Conservation (phyloP, 2,888 invertebrate genomes). For the Uropetala carovei region DNA sequence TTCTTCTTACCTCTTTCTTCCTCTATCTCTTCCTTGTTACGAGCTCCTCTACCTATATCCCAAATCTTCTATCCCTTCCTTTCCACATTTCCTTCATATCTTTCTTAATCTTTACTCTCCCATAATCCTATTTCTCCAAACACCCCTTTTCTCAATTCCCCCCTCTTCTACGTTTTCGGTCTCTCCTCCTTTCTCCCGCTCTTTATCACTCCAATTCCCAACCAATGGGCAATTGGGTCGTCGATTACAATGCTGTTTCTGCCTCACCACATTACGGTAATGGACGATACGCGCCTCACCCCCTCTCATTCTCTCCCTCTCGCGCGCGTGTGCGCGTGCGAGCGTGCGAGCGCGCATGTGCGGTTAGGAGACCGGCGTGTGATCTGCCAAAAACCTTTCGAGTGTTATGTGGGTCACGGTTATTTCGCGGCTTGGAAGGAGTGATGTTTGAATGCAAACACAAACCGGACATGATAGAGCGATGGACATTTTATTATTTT, state of each 20-base stretch:
- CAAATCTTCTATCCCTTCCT: no score
- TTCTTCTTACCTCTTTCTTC: no score
- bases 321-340: no score
- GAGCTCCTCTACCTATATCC: no score
- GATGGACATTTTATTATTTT: neutral
- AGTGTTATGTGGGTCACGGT: neutral
- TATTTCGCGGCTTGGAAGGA: neutral
- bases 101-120: no score
- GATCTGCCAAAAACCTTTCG: neutral
- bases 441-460: neutral
- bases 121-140: no score
- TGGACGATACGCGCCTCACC: no score
- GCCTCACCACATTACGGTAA: neutral
- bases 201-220: neutral
- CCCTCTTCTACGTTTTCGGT: no score
- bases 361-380: neutral
- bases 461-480: neutral
- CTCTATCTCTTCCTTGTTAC: no score
- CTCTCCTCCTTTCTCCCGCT: neutral
- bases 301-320: no score
- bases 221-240: neutral
- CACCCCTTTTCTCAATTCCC: neutral
- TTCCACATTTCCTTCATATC: no score
- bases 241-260: neutral
- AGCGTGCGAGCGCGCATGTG: no score